Percentiles rank a stretch among this genome's conserved stretches.
Conservation (phyloP, 2,888 invertebrate species). For the Lathronympha strigana region DNA sequence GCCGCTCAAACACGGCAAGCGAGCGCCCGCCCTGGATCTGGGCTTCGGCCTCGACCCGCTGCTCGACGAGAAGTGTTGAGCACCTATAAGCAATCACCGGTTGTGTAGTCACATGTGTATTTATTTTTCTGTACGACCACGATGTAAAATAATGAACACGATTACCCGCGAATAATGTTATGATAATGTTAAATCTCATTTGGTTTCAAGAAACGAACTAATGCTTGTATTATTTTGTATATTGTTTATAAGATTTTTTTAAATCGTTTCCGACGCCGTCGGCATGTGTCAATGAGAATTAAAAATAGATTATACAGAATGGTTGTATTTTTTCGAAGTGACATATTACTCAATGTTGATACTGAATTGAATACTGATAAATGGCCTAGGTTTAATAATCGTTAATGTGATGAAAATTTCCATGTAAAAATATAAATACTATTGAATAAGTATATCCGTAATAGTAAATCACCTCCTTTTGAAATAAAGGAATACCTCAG, state of each 20-base stretch:
- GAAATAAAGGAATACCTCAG: constrained; percentile 83
- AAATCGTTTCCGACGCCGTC: constrained; percentile 64
- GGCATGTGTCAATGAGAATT: constrained; percentile 66
- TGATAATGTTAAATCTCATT: constrained; percentile 76
- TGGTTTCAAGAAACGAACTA: constrained; percentile 69
- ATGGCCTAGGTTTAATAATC: constrained; percentile 79
- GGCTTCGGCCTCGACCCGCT: constrained; percentile 77
- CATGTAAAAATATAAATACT: constrained; percentile 84
- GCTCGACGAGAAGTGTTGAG: constrained; percentile 81
- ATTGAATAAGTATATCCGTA: constrained; percentile 80
- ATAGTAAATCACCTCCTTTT: constrained; percentile 82
- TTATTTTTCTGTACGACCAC: constrained; percentile 76
- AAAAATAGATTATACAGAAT: constrained; percentile 72
- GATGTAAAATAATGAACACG: constrained; percentile 70
- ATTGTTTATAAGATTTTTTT: constrained; percentile 81
- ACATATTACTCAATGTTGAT: constrained; percentile 76
- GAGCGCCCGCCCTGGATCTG: constrained; percentile 66
- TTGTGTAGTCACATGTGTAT: constrained; percentile 80
- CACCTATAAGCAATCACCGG: constrained; percentile 65
- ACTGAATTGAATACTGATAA: constrained; percentile 76
- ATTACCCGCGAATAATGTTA: constrained; percentile 71
- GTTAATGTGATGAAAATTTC: constrained; percentile 83
- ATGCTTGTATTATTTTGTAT: constrained; percentile 84
- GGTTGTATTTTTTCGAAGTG: constrained; percentile 81
- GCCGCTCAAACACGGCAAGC: constrained; percentile 41